Base-by-base conservation (phyloP, 2,797 vertebrate species). In the Lacerta bilineata region DNA sequence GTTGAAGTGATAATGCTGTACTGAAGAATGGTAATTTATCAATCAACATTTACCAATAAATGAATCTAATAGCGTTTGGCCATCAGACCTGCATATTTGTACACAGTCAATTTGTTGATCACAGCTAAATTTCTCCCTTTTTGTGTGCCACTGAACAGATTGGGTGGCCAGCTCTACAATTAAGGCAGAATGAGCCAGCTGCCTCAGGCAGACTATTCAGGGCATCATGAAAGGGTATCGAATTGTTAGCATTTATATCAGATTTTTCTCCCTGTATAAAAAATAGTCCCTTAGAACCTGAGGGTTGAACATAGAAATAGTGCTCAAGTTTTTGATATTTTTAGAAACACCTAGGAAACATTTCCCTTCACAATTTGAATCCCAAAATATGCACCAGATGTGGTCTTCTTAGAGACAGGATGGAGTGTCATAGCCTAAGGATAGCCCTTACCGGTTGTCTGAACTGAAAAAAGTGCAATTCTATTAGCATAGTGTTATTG, bases 381-480 rank as follows among this genome's bases (percentile, higher is more conserved):
- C 43, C 41, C 64, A 18, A 80, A 86, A 55, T 55, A 79, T 79
- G 43, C 15, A 86, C 64, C 76, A 36, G 76, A 36, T 79, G 25
- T 33, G 18, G 5, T 36, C 33, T 55, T 69, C 18, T 46, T 23
- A 78, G 33, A 86, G 2, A 55, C 29, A 68, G 78, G 61, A 39
- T 79, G 27, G 61, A 66, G n/a, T 69, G 25, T 64, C 23, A 71
- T 71, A 55, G 33, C 43, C 41, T 10, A 2, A 33, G 33, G 33
- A 3, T 69, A 46, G 84, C 84, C 89, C 25, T 76, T 80, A 88
- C 23, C 36, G 18, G 18, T 36, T 29, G 8, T 7, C 88, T 86
- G 46, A 68, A 84, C 61, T 46, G 81, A 15, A 36, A 36, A 90
- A 29, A 1, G 27, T 71, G 4, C 69, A 71, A 33, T 33, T n/a